A percentile compares a stretch with the other conserved stretches of the same genome.
Evolutionary conservation across 2,888 invertebrate genomes (phyloP).

Genomic region (Teleiodes luculella): DNA sequence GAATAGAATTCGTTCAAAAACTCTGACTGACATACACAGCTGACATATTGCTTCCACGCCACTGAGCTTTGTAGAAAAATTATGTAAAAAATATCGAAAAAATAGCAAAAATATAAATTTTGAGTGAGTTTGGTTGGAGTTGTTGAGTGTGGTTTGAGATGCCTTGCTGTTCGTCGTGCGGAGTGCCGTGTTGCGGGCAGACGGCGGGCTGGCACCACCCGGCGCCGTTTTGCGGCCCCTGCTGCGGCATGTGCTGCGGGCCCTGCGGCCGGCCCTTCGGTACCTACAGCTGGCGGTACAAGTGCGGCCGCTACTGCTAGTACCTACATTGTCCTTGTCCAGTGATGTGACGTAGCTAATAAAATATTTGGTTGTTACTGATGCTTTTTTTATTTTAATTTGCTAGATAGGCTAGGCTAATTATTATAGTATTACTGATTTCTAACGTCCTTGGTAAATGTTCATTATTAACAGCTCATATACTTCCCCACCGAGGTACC

Average conservation of each 20-base stretch:
- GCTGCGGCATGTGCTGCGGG: constrained; percentile 36
- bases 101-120: not conserved
- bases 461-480: no score
- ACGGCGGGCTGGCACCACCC: constrained; percentile 43
- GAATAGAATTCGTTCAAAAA: not conserved
- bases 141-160: not conserved
- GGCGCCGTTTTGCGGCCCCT: constrained; percentile 45
- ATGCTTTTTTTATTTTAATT: not conserved
- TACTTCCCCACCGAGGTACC: no score
- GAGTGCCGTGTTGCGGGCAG: constrained; percentile 53
- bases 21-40: not conserved
- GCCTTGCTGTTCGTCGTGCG: constrained; percentile 29
- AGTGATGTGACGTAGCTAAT: not conserved
- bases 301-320: constrained; percentile 32
- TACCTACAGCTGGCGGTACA: constrained; percentile 54
- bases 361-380: not conserved
- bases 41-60: not conserved
- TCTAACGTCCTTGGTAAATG: no score
- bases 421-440: no score
- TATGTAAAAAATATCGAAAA: not conserved
- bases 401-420: no score
- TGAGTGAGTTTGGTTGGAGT: not conserved
- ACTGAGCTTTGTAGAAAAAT: not conserved
- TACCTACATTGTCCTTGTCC: not conserved
- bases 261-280: constrained; percentile 56